Percentiles rank a stretch among this genome's conserved stretches.
phyloP scores from a whole-genome alignment of 2,797 vertebrate species.

The Schizopygopsis pylzovi region DNA sequence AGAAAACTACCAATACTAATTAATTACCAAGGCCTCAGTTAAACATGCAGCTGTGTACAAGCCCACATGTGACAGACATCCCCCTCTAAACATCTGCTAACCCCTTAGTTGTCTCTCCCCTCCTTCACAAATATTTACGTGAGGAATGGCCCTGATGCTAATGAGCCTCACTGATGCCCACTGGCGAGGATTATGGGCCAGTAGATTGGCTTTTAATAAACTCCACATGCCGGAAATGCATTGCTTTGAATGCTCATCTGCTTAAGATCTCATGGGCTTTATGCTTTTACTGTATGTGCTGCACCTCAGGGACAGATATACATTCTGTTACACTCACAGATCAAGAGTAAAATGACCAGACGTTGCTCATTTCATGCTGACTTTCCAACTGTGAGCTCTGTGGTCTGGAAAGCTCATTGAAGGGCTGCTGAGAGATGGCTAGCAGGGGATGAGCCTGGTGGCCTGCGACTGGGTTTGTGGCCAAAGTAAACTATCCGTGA shows the following conservation, averaged over 20 bases:
- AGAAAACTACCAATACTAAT: conserved; percentile 1
- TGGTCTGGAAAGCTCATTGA: conserved; percentile 68
- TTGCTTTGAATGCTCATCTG: conserved; percentile 40
- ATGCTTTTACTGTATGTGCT: conserved; percentile 18
- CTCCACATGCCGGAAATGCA: conserved; percentile 54
- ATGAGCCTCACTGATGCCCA: conserved; percentile 58
- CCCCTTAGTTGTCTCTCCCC: conserved; percentile 33
- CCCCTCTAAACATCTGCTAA: conserved; percentile 53
- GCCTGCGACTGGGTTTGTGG: conserved; percentile 49
- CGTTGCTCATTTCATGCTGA: conserved; percentile 61
- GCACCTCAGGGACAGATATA: conserved; percentile 41
- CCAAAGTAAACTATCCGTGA: conserved; percentile 68
- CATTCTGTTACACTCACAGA: conserved; percentile 40
- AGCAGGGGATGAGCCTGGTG: conserved; percentile 63
- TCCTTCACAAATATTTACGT: conserved; percentile 54
- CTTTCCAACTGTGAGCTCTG: conserved; percentile 62
- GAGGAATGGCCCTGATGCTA: conserved; percentile 50
- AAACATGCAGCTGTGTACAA: conserved; percentile 36
- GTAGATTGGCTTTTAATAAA: conserved; percentile 61
- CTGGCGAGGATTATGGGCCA: conserved; percentile 50
- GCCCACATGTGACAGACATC: conserved; percentile 52
- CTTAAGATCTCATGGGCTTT: conserved; percentile 20
- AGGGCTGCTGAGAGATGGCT: conserved; percentile 64
- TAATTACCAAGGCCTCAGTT: conserved; percentile 4
- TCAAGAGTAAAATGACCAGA: conserved; percentile 44